Conservation (phyloP, 2,113 vertebrate species). For the Tamias sibiricus region DNA sequence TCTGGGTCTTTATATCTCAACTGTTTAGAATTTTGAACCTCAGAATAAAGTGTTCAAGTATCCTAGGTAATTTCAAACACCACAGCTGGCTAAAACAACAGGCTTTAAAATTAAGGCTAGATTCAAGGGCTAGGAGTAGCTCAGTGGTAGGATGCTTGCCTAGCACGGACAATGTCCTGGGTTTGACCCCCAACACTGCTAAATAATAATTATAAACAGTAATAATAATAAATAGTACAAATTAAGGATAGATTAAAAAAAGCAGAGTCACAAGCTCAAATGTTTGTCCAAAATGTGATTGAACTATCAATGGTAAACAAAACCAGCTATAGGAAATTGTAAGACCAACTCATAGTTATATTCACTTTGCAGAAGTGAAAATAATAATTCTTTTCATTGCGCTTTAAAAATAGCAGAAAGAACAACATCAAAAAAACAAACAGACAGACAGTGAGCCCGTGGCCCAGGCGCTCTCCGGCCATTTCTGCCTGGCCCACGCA, state of each 20-base stretch:
- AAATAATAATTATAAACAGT: too few relatives aligned
- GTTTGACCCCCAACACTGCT: too few relatives aligned
- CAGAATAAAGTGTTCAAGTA: neutral
- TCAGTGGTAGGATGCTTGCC: too few relatives aligned
- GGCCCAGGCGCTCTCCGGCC: fast-evolving
- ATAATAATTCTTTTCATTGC: neutral
- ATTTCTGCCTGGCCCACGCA: fast-evolving
- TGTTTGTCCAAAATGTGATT: neutral
- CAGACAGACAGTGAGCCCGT: too few relatives aligned
- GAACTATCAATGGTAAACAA: neutral
- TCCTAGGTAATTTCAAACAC: neutral
- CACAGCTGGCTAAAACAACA: neutral
- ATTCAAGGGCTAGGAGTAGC: neutral
- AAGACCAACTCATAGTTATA: neutral
- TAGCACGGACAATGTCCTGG: too few relatives aligned
- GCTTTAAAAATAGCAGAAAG: neutral
- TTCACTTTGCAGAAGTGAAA: neutral
- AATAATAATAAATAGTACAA: neutral
- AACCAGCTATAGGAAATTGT: neutral
- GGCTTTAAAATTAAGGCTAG: neutral
- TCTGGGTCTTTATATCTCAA: neutral
- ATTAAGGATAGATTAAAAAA: neutral
- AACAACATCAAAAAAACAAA: neutral
- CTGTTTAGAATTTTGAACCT: neutral
- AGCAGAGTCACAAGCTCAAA: neutral